Evolutionary conservation across 2,797 vertebrate species (phyloP), one percentile per base, ranked within the genome.

Genomic region (Pogoniulus pusillus): DNA sequence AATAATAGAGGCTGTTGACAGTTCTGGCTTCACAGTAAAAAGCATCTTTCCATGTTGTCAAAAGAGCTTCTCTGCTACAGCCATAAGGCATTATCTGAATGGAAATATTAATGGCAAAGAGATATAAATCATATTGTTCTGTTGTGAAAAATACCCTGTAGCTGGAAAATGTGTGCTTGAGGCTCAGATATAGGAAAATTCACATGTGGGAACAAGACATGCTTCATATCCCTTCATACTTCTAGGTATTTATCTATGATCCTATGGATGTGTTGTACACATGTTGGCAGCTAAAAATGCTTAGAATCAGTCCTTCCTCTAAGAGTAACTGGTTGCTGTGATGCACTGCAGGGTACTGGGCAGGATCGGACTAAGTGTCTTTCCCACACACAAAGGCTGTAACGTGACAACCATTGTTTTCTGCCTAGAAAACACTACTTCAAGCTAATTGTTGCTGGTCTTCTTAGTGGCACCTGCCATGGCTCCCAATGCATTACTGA

Each of bases 1-100:
- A 91, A 90, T 94, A 89, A 90, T 69, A 86, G 76, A 80, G 80
- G 70, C 84, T 93, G 89, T 69, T 83, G 90, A 81, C 84, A 82
- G 92, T 69, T 91, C 89, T 82, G 70, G 69, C 76, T 93, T 90
- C 62, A 53, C 12, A 51, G 82, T 55, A 75, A 91, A 87, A 82
- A 90, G 35, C 47, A 54, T 57, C 90, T 91, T 89, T 82, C 79
- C 73, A 85, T 10, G 0, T 75, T 70, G 91, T 65, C 85, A 87
- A 57, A 82, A 78, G 63, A 84, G 22, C 64, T 76, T 92, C 64
- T 84, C 71, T 3, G 2, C 10, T 34, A 71, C 12, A 39, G 68
- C 54, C 66, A 74, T 80, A 93, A 90, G 60, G 45, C 30, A 30
- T 62, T 87, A 87, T 73, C 84, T 82, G 74, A 77, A 83, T 64